These are phyloP conservation scores for Euwallacea fornicatus DNA, from an alignment of 1,140 invertebrate species.

Conservation along the genomic window DNA sequence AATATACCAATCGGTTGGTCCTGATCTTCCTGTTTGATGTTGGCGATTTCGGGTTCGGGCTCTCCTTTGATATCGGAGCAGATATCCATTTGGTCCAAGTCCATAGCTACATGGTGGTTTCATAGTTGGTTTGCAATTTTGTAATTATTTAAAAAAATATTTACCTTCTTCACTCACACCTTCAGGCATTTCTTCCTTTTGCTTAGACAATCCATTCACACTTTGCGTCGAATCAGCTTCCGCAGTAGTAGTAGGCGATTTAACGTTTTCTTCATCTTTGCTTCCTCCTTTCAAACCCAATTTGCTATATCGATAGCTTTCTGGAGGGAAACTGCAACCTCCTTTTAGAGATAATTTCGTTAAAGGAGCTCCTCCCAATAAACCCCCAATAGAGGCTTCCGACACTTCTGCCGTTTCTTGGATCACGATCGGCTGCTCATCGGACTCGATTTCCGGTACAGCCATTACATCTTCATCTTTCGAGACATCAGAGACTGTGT, in stretches of 20 bases:
- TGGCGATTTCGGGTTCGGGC: not conserved
- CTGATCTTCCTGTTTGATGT: conserved; percentile 13
- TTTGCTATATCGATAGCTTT: conserved; percentile 37
- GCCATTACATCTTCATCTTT: not conserved
- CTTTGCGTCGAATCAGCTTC: conserved; percentile 40
- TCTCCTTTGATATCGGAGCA: conserved; percentile 24
- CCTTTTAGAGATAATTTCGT: conserved; percentile 49
- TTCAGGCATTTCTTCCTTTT: conserved; percentile 11
- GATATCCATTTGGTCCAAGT: conserved; percentile 14
- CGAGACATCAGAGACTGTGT: not conserved
- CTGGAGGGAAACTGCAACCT: conserved; percentile 38
- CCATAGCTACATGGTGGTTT: conserved; percentile 39
- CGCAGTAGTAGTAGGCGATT: conserved; percentile 36
- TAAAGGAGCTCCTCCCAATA: conserved; percentile 42
- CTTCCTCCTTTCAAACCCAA: conserved; percentile 46
- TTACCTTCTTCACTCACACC: not conserved
- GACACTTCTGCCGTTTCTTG: conserved; percentile 21
- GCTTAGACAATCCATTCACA: conserved; percentile 34
- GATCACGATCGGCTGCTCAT: conserved; percentile 30
- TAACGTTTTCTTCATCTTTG: conserved; percentile 42
- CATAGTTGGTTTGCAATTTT: too few relatives aligned
- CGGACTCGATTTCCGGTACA: not conserved
- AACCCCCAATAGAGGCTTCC: conserved; percentile 32
- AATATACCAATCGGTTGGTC: not conserved
- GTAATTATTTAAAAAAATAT: too few relatives aligned